These are phyloP conservation scores for Hyperoplus immaculatus DNA, from an alignment of 2,797 vertebrate species.

Conservation along the genomic window DNA sequence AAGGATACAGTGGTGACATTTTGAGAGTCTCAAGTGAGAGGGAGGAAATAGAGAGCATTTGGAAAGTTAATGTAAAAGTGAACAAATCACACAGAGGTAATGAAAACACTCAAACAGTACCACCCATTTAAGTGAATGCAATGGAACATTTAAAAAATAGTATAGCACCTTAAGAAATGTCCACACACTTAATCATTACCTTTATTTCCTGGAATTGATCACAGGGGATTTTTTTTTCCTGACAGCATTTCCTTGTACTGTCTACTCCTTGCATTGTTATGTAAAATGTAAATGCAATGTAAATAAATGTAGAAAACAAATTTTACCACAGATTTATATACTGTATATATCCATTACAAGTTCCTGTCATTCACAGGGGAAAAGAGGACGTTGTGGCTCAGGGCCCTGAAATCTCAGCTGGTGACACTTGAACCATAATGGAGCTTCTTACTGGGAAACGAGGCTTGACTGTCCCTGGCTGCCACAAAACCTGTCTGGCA, in stretches of 20 bases:
- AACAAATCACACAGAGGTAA: neutral
- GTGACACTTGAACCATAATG: conserved; percentile 49
- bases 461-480: conserved; percentile 12
- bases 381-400: conserved; percentile 24
- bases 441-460: conserved; percentile 19
- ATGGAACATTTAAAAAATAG: neutral
- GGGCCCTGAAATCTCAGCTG: conserved; percentile 22
- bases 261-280: neutral
- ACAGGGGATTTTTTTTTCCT: neutral
- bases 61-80: conserved; percentile 4
- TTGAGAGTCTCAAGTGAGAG: neutral
- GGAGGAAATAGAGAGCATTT: conserved; percentile 2
- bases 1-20: neutral
- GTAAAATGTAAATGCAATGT: neutral
- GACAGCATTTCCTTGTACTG: neutral
- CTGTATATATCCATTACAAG: too few species aligned
- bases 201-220: conserved; percentile 6
- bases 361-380: conserved; percentile 1
- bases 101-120: neutral
- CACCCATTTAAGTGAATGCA: neutral
- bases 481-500: conserved; percentile 72
- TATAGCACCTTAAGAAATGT: neutral
- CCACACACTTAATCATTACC: neutral
- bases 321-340: too few species aligned
- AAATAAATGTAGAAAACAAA: too few species aligned